Base-by-base conservation (phyloP, 2,888 invertebrate species). In the Scaptomyza reducta region DNA sequence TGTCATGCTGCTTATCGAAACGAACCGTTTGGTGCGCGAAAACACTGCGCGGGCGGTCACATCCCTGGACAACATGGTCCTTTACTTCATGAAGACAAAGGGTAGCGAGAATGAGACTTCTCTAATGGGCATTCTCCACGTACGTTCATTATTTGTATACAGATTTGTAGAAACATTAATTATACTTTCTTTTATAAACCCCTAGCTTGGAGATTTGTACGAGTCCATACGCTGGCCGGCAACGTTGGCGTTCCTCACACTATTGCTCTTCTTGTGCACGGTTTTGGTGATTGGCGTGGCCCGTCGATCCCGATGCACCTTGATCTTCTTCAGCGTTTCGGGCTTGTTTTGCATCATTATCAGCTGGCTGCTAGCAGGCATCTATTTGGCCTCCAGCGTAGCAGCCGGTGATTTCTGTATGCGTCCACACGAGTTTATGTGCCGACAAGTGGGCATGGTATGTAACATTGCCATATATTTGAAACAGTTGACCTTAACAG, bases 291-390 rank as follows among this genome's bases (percentile, higher is more conserved):
- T 92, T 75, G 92, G 92, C n/a, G 91, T 92, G 35, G 92, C 91
- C 25, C 86, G 92, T 53, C 90, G 92, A 63, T 97, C 97, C 47
- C 94, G 97, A 56, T 97, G 97, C 89, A 96, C 97, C 51, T 94
- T 98, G 68, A 96, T 98, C 89, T 95, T 96, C 93, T 97, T 97
- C 85, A 97, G 97, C 73, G 97, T 97, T 67, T 95, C 97, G 91
- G 95, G 96, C 40, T 92, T 96, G 47, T 91, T 92, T 76, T 91
- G 91, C 70, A 91, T 92, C 58, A 92, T 92, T 67, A 88, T 92
- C 51, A 97, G 97, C 80, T 98, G 97, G 96, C 93, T 97, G 89
- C 94, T 97, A 92, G 95, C 96, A 46, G 97, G 97, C 63, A 92
- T 97, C 83, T 97, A 98, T 92, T 93, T 97, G 81, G 96, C 96